phyloP scores from a whole-genome alignment of 2,113 vertebrate genomes.

The Ictalurus punctatus region DNA sequence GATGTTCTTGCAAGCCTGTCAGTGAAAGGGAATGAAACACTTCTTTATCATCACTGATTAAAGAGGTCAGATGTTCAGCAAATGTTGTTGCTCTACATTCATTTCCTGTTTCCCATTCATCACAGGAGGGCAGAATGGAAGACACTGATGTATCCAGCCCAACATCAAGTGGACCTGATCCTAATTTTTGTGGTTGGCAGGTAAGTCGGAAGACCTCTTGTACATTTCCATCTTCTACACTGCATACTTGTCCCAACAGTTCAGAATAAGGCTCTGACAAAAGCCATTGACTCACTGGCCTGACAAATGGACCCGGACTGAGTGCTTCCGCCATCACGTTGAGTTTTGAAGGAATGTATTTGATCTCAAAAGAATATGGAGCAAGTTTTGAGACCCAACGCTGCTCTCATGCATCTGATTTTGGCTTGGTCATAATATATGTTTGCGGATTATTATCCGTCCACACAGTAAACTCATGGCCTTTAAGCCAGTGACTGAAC shows the following conservation, averaged over 20 bases:
- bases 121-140: no score
- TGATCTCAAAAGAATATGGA: no score
- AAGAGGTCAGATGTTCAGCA: not conserved
- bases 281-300: not conserved
- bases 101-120: no score
- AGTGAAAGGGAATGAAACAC: no score
- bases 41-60: no score
- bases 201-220: not conserved
- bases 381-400: no score
- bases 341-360: not conserved
- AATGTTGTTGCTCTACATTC: not conserved
- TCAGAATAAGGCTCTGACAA: not conserved
- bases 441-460: no score
- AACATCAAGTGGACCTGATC: not conserved
- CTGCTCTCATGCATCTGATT: no score
- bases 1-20: no score
- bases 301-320: not conserved
- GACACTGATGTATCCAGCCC: not conserved
- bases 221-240: not conserved
- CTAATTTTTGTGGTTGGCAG: not conserved
- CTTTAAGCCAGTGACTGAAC: not conserved
- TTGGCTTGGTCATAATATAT: no score
- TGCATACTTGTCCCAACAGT: not conserved
- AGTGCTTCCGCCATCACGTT: no score
- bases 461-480: no score